Base-by-base conservation (phyloP, 2,113 vertebrate genomes). In the Cinclus mexicanus region DNA sequence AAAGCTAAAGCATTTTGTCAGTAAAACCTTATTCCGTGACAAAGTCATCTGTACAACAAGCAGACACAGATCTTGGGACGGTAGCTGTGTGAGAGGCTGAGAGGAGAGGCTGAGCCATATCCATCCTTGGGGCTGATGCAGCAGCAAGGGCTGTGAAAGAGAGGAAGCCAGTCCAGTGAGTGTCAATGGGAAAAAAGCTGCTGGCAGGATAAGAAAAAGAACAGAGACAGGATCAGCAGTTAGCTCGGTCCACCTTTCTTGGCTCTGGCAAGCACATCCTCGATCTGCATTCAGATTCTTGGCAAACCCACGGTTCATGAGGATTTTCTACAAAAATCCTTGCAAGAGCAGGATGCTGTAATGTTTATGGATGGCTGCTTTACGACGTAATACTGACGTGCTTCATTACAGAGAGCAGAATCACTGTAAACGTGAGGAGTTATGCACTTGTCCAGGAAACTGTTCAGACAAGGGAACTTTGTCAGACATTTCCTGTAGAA, bases 401-500 rank as follows among this genome's bases (percentile, higher is more conserved):
- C 46, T 49, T 42, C 61, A 33, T 49, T 57, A 50, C 15, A 61
- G 50, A 52, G n/a, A 44, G 39, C 74, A 84, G 84, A 89, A 29
- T 57, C 37, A 25, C 63, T 12, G 3, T 29, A 31, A 53, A 26
- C 0, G 0, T 39, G 59, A 76, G 46, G 49, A 83, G 39, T 50
- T 74, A 26, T 3, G 15, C 59, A n/a, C 59, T 91, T 70, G 33
- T 25, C 72, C 82, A 88, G 93, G 79, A 93, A 91, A 77, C 82
- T 37, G 8, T 53, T 69, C 81, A 91, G 95, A 96, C 78, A 49
- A 11, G 33, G 76, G 31, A 87, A 37, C 42, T 84, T 42, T 50
- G 24, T 79, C 82, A 93, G 87, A 63, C n/a, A n/a, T 70, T 94
- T 95, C 64, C 46, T 71, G 39, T 35, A 57, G 26, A 76, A 65